Percentiles rank a stretch among this genome's conserved stretches.
Evolutionary conservation across 2,888 invertebrate genomes (phyloP).

Genomic region (Phlogophora meticulosa): DNA sequence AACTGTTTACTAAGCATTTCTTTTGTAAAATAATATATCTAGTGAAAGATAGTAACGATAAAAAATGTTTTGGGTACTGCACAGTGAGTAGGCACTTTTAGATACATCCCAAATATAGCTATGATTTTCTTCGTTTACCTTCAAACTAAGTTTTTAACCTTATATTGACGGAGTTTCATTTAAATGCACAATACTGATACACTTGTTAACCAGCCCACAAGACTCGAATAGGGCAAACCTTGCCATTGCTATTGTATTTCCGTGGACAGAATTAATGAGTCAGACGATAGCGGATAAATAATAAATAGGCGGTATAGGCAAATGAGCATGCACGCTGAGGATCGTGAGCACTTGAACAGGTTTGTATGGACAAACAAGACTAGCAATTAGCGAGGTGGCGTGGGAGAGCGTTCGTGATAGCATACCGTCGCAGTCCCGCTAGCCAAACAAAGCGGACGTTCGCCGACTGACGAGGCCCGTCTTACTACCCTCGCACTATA

Average conservation of each 20-base stretch:
- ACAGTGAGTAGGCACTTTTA: neutral
- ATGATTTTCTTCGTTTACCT: neutral
- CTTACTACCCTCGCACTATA: slow-evolving; percentile 40
- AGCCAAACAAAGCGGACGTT: slow-evolving; percentile 79
- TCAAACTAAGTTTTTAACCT: neutral
- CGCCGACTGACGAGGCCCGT: slow-evolving; percentile 64
- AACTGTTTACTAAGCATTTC: neutral
- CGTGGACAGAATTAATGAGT: slow-evolving; percentile 53
- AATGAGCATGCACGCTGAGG: slow-evolving; percentile 51
- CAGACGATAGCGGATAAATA: slow-evolving; percentile 42
- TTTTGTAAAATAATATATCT: neutral
- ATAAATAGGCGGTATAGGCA: slow-evolving; percentile 51
- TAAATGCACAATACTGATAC: slow-evolving; percentile 30
- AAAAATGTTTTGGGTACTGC: neutral
- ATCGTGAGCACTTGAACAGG: slow-evolving; percentile 59
- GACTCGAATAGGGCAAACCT: slow-evolving; percentile 43
- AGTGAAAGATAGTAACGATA: neutral
- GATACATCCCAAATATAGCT: neutral
- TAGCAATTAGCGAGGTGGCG: slow-evolving; percentile 74
- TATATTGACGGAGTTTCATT: slow-evolving; percentile 8
- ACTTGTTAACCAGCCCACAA: slow-evolving; percentile 18
- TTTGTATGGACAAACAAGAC: slow-evolving; percentile 70
- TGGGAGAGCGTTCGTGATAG: slow-evolving; percentile 67
- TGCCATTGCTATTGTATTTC: slow-evolving; percentile 39
- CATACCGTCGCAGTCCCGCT: slow-evolving; percentile 75